Conservation (phyloP, 2,113 vertebrate genomes). For the Hyaena hyaena region DNA sequence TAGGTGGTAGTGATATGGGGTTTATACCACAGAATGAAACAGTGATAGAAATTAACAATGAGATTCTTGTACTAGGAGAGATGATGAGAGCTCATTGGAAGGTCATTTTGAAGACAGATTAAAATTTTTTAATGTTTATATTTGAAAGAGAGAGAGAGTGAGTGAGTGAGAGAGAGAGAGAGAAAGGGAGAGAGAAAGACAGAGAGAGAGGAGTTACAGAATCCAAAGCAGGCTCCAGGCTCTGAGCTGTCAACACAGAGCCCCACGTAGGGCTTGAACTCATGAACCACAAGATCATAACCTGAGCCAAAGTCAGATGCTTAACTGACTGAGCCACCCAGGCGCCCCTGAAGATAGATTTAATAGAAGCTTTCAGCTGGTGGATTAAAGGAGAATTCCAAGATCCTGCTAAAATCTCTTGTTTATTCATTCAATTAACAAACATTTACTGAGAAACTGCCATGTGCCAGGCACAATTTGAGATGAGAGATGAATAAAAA, state of each 20-base stretch:
- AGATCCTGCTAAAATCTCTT: slow-evolving; percentile 3
- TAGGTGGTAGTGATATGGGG: neutral
- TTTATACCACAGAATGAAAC: neutral
- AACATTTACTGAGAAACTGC: neutral
- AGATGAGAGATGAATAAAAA: neutral
- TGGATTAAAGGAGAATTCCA: slow-evolving; percentile 7
- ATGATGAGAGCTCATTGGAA: neutral
- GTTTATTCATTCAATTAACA: neutral
- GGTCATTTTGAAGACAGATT: neutral
- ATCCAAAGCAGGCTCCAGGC: no score
- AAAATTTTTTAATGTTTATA: neutral
- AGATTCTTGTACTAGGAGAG: neutral
- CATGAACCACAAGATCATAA: no score
- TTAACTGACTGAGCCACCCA: no score
- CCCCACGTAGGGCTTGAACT: no score
- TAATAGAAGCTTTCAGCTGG: neutral
- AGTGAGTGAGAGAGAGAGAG: no score
- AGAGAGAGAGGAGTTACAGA: no score
- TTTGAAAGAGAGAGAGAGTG: no score
- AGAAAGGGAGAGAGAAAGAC: no score
- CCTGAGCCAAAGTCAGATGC: no score
- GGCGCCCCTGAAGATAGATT: neutral
- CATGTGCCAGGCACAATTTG: neutral
- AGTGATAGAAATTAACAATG: neutral
- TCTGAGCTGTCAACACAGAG: no score